Percentiles rank a stretch among this genome's conserved stretches.
phyloP scores from a whole-genome alignment of 2,113 vertebrate species.

The Neodontobutis hainanensis region DNA sequence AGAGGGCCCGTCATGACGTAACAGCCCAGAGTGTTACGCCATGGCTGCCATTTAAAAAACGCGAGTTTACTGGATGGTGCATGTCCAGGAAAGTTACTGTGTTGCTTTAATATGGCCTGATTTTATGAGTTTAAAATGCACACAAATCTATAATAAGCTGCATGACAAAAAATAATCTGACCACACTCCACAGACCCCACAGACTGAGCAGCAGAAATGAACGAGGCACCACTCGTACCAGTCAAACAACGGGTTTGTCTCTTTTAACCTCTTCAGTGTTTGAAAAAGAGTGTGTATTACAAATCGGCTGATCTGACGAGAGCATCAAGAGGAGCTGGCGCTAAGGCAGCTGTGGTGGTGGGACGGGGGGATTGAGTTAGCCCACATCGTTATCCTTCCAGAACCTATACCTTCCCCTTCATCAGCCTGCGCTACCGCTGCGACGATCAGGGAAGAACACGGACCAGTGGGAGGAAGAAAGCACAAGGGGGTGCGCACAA shows the following conservation, averaged over 20 bases:
- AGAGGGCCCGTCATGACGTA: too few species aligned
- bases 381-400: conserved; percentile 37
- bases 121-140: not conserved
- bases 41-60: too few species aligned
- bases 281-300: conserved; percentile 37
- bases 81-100: too few species aligned
- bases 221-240: not conserved
- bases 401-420: conserved; percentile 35
- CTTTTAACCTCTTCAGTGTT: conserved; percentile 16
- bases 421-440: conserved; percentile 42
- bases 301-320: conserved; percentile 65
- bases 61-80: too few species aligned
- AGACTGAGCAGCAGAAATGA: not conserved
- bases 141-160: not conserved
- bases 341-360: not conserved
- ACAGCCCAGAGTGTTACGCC: too few species aligned
- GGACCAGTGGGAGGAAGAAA: conserved; percentile 25
- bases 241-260: conserved; percentile 28
- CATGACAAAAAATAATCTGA: not conserved
- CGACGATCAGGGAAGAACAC: conserved; percentile 37
- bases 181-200: not conserved
- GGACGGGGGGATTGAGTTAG: conserved; percentile 18
- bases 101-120: too few species aligned
- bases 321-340: conserved; percentile 41
- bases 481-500: not conserved